Evolutionary conservation across 2,797 vertebrate species (phyloP), one percentile per base, ranked within the genome.

Genomic region (Leptatherina wallacei): DNA sequence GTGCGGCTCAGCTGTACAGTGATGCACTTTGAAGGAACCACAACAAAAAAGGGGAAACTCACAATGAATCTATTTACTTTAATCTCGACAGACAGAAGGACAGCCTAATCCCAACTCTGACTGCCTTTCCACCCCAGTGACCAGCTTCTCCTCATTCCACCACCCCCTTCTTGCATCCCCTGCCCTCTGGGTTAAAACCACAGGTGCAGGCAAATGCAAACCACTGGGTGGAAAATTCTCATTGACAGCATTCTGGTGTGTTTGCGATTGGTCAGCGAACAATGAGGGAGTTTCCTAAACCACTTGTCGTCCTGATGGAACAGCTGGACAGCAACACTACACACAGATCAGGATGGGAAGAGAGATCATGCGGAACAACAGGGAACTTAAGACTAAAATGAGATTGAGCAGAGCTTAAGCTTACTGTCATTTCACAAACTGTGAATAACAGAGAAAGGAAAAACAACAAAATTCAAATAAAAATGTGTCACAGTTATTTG

Each of bases 231-330:
- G 91, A 93, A 92, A 93, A 91, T 89, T 80, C 84, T 86, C 66
- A 77, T 87, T 85, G 93, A 92, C 91, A 89, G 89, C 86, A 78
- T 85, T 91, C 89, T 90, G 91, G 92, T 92, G 88, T 87, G 88
- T 85, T 85, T 87, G 88, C 61, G 83, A 90, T 89, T 93, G 92
- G 92, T 93, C 91, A 92, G 82, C 93, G 91, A 94, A 91, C 91
- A 94, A 93, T 92, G 80, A 92, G 85, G 91, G 87, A 85, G 88
- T 88, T 90, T 90, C 90, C 90, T 84, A 80, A 92, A 89, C 86
- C 88, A 91, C 90, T 93, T 92, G 93, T 92, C 90, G 65, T 90
- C 88, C 89, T 81, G 89, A 92, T 86, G 88, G 82, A 92, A 91
- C 92, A 93, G 91, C 90, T 92, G 94, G 92, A 89, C 78, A 79